Evolutionary conservation across 1,140 invertebrate genomes (phyloP).

Genomic region (Euura lappo): DNA sequence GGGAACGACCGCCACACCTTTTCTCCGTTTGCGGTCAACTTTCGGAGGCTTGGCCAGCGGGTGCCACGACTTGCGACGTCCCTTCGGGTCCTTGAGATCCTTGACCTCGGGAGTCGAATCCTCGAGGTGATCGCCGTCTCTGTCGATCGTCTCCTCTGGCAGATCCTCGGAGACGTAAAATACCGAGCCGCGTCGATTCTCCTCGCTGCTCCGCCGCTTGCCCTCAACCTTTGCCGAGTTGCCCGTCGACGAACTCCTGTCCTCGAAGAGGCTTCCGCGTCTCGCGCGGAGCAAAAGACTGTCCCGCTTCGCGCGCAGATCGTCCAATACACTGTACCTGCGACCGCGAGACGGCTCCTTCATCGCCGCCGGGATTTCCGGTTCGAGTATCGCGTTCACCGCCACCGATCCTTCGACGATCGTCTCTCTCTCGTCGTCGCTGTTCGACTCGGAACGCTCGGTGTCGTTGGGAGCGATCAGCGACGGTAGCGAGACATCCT

Average conservation of each 20-base stretch:
- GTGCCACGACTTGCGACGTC: slow-evolving; percentile 73
- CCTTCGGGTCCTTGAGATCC: slow-evolving; percentile 52
- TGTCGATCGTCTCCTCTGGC: slow-evolving; percentile 47
- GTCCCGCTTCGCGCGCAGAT: slow-evolving; percentile 50
- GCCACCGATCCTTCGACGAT: not conserved
- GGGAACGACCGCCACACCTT: slow-evolving; percentile 62
- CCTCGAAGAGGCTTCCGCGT: slow-evolving; percentile 41
- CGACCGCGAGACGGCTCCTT: slow-evolving; percentile 28
- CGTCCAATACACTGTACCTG: slow-evolving; percentile 53
- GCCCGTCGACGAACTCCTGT: slow-evolving; percentile 46
- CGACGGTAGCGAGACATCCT: slow-evolving; percentile 54
- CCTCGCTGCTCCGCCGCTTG: slow-evolving; percentile 37
- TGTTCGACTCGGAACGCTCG: slow-evolving; percentile 1
- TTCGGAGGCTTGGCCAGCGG: slow-evolving; percentile 63
- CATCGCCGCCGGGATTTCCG: not conserved
- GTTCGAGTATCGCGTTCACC: not conserved
- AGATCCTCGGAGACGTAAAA: slow-evolving; percentile 51
- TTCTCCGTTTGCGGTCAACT: slow-evolving; percentile 69
- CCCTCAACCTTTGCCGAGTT: slow-evolving; percentile 27
- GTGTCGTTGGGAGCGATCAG: slow-evolving; percentile 38
- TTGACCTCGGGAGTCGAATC: slow-evolving; percentile 57
- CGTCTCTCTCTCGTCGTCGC: not conserved
- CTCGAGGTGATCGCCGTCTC: slow-evolving; percentile 45
- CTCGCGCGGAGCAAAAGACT: slow-evolving; percentile 51
- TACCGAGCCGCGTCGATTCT: slow-evolving; percentile 35